Conservation (phyloP, 2,888 invertebrate species). For the Schrankia costaestrigalis region DNA sequence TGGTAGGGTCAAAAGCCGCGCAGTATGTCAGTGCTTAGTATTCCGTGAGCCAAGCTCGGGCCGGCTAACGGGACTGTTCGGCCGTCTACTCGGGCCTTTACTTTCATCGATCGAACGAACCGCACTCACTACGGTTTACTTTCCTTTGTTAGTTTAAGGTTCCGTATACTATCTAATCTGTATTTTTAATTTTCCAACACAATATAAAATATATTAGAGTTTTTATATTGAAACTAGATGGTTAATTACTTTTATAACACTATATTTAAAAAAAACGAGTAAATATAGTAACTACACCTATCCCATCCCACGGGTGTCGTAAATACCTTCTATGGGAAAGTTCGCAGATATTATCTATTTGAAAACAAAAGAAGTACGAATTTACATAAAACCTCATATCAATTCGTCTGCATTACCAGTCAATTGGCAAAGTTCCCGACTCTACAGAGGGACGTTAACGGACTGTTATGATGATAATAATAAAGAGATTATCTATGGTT, state of each 20-base stretch:
- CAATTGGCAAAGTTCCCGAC: neutral
- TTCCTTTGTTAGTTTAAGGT: conserved; percentile 76
- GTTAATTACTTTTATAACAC: too few species aligned
- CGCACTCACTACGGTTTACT: conserved; percentile 73
- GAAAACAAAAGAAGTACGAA: too few species aligned
- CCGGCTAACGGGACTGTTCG: conserved; percentile 72
- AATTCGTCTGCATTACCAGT: too few species aligned
- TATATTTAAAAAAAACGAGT: too few species aligned
- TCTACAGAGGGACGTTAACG: neutral
- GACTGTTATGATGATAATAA: conserved; percentile 27
- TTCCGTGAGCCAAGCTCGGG: conserved; percentile 71
- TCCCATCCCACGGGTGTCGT: too few species aligned
- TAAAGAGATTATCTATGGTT: conserved; percentile 59
- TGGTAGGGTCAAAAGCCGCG: conserved; percentile 79
- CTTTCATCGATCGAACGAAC: conserved; percentile 78
- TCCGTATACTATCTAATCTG: conserved; percentile 39
- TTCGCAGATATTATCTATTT: too few species aligned
- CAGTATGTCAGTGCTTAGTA: conserved; percentile 80
- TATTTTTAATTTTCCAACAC: conserved; percentile 25
- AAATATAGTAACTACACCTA: too few species aligned
- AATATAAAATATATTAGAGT: conserved; percentile 6
- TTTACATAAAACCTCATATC: too few species aligned
- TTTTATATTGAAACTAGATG: neutral
- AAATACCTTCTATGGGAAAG: too few species aligned
- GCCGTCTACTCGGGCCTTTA: conserved; percentile 75